phyloP scores from a whole-genome alignment of 2,888 invertebrate genomes.

The Epinotia demarniana region DNA sequence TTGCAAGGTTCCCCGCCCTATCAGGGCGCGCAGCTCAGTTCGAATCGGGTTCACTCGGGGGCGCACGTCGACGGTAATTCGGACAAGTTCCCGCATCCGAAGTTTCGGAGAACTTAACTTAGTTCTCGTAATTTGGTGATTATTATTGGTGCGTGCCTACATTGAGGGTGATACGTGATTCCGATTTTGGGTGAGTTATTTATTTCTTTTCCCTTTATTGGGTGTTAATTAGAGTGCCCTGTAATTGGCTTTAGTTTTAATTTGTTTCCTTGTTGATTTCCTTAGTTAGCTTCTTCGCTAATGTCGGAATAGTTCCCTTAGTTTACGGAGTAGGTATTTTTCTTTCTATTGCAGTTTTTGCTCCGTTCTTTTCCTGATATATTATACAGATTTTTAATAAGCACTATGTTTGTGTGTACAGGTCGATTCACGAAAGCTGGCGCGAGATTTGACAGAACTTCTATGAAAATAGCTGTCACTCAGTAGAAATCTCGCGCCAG shows the following conservation, averaged over 20 bases:
- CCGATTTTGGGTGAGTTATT: conserved; percentile 36
- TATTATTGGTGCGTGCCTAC: conserved; percentile 46
- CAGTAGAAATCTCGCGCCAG: no score
- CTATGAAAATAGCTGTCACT: no score
- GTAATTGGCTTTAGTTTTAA: conserved; percentile 40
- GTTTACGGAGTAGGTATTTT: neutral
- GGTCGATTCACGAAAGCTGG: no score
- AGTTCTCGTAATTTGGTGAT: conserved; percentile 48
- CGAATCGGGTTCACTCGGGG: conserved; percentile 50
- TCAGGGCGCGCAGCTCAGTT: conserved; percentile 52
- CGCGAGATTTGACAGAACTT: no score
- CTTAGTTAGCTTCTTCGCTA: conserved; percentile 28
- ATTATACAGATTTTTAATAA: neutral
- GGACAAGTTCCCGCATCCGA: conserved; percentile 49
- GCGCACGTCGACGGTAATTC: conserved; percentile 48
- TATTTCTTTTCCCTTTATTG: conserved; percentile 32
- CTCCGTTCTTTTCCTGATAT: no score
- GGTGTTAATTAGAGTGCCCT: conserved; percentile 36
- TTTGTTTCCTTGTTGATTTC: conserved; percentile 32
- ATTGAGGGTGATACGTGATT: conserved; percentile 41
- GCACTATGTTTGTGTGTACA: no score
- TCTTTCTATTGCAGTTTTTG: neutral
- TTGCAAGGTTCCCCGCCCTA: conserved; percentile 59
- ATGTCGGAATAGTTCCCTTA: neutral
- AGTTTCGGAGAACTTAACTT: conserved; percentile 36